These are phyloP conservation scores for Festucalex cinctus DNA, from an alignment of 2,113 vertebrate genomes.

Conservation along the genomic window DNA sequence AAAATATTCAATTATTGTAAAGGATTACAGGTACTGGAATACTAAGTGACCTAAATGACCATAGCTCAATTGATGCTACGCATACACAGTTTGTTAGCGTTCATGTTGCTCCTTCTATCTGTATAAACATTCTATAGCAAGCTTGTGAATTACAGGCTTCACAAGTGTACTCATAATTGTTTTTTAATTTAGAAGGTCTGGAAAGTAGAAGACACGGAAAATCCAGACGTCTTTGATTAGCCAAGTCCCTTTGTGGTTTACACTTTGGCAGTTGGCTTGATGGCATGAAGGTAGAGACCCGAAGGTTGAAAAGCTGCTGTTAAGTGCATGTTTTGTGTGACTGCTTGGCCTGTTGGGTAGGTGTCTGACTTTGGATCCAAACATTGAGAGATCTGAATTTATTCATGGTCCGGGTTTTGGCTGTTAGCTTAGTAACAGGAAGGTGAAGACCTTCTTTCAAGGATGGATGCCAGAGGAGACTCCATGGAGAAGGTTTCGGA, in stretches of 20 bases:
- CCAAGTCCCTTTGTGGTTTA: not conserved
- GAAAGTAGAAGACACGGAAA: too few relatives aligned
- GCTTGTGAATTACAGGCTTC: not conserved
- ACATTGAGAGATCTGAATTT: too few relatives aligned
- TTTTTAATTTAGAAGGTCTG: too few relatives aligned
- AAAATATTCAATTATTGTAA: conserved; percentile 54
- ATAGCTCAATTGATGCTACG: conserved; percentile 6
- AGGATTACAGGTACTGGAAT: conserved; percentile 41
- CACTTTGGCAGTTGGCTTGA: not conserved
- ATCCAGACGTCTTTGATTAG: too few relatives aligned
- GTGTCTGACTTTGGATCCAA: too few relatives aligned
- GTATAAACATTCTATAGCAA: not conserved
- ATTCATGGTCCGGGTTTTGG: too few relatives aligned
- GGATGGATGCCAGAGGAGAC: too few relatives aligned
- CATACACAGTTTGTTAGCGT: not conserved
- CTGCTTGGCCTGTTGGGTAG: not conserved
- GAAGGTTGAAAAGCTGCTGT: not conserved
- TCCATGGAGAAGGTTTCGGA: too few relatives aligned
- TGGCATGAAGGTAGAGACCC: not conserved
- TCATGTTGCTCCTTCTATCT: not conserved
- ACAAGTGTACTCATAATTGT: too few relatives aligned
- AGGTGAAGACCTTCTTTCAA: too few relatives aligned
- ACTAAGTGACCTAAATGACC: conserved; percentile 18
- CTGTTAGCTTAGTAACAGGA: too few relatives aligned
- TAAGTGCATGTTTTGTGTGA: too few relatives aligned